Evolutionary conservation across 2,113 vertebrate species (phyloP).

Genomic region (Puma concolor): DNA sequence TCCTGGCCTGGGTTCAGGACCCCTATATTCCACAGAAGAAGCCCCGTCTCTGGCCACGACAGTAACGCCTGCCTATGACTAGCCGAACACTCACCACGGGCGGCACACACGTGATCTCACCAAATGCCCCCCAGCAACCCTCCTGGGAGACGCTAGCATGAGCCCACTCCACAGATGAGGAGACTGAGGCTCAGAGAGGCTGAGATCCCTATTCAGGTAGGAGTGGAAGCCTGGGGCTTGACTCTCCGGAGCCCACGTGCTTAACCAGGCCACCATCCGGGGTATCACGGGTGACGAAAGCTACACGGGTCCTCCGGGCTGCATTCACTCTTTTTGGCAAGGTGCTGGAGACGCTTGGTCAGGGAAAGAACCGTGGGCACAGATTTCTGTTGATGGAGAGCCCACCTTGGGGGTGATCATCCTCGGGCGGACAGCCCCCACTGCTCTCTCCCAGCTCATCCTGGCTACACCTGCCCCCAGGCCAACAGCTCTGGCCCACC

Average conservation of each 20-base stretch:
- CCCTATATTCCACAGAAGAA: background rate
- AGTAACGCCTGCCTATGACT: rapidly evolving
- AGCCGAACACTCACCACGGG: rapidly evolving
- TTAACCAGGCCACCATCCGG: no score
- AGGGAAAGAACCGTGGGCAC: background rate
- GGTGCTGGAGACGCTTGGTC: no score
- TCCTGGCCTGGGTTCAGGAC: background rate
- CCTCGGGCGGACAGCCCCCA: rapidly evolving
- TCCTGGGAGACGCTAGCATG: background rate
- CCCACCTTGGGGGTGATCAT: rapidly evolving
- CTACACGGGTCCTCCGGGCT: background rate
- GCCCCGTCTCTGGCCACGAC: background rate
- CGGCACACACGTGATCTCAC: background rate
- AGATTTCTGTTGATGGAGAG: rapidly evolving
- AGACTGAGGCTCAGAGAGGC: background rate
- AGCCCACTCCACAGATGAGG: background rate
- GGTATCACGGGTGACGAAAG: background rate
- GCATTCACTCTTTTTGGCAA: background rate
- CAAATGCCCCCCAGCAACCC: no score
- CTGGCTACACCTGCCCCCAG: background rate
- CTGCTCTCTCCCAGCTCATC: background rate
- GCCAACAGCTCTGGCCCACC: background rate
- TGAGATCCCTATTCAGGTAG: rapidly evolving
- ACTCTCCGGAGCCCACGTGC: background rate
- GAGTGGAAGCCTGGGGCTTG: background rate